Evolutionary conservation across 2,888 invertebrate genomes (phyloP).

Genomic region (Parapristionchus giblindavisi): DNA sequence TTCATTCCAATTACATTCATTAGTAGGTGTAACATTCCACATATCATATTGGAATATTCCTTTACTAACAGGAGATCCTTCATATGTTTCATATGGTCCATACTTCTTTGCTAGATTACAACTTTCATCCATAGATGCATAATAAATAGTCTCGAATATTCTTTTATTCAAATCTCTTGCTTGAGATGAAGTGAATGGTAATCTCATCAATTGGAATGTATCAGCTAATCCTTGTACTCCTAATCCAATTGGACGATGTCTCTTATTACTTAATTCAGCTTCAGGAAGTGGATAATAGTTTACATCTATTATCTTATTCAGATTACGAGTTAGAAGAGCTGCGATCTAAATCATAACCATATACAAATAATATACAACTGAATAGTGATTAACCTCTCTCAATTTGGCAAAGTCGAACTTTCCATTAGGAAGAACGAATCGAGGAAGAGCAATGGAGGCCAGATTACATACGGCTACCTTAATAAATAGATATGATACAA

Average conservation of each 20-base stretch:
- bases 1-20: constrained; percentile 83
- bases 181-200: constrained; percentile 88
- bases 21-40: constrained; percentile 82
- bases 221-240: constrained; percentile 98
- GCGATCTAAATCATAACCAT: background rate
- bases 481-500: no score
- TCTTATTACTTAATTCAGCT: constrained; percentile 81
- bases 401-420: constrained; percentile 88
- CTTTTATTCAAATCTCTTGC: constrained; percentile 88
- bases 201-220: constrained; percentile 90
- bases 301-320: constrained; percentile 95
- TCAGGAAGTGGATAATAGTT: constrained; percentile 94
- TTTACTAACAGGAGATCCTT: constrained; percentile 90
- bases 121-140: constrained; percentile 93
- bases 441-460: constrained; percentile 94
- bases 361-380: background rate
- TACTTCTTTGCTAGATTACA: constrained; percentile 87
- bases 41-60: constrained; percentile 96
- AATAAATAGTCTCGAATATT: constrained; percentile 97
- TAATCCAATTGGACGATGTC: constrained; percentile 80
- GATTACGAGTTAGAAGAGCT: constrained; percentile 82
- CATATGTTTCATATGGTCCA: constrained; percentile 85
- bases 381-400: constrained; percentile 77
- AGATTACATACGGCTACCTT: constrained; percentile 93
- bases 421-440: constrained; percentile 81